Percentiles rank a stretch among this genome's conserved stretches.
Conservation (phyloP, 53 echinoderm and acorn worm genomes). For the Astropecten irregularis region DNA sequence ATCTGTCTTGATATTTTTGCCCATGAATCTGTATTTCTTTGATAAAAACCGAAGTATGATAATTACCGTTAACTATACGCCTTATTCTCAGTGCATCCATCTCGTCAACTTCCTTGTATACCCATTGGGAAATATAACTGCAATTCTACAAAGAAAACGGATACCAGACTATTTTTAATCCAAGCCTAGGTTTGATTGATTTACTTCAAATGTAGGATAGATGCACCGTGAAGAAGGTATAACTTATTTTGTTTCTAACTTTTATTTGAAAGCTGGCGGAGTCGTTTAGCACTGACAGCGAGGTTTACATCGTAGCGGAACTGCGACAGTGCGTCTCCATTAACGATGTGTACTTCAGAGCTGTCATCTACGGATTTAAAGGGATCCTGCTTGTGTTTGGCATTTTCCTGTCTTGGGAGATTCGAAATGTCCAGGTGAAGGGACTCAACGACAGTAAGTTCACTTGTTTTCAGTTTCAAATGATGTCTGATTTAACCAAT, state of each 20-base stretch:
- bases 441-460: conserved; percentile 63
- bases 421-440: conserved; percentile 38
- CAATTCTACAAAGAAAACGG: too few relatives aligned
- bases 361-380: conserved; percentile 52
- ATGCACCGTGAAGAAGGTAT: too few relatives aligned
- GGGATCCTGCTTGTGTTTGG: conserved; percentile 60
- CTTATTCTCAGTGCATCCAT: too few relatives aligned
- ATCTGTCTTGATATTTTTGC: too few relatives aligned
- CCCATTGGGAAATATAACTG: too few relatives aligned
- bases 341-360: conserved; percentile 41
- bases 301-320: conserved; percentile 44
- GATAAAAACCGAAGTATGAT: too few relatives aligned
- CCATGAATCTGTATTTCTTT: too few relatives aligned
- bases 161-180: too few relatives aligned
- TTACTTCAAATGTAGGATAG: not conserved
- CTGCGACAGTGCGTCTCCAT: conserved; percentile 43
- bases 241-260: not conserved
- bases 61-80: too few relatives aligned
- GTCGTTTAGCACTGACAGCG: conserved; percentile 10
- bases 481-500: not conserved
- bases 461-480: too few relatives aligned
- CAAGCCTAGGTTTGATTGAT: too few relatives aligned
- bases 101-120: too few relatives aligned
- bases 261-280: conserved; percentile 40
- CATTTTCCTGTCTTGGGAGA: conserved; percentile 63